These are phyloP conservation scores for Drosophila hawaiiensis DNA, from an alignment of 2,888 invertebrate species.

Conservation along the genomic window DNA sequence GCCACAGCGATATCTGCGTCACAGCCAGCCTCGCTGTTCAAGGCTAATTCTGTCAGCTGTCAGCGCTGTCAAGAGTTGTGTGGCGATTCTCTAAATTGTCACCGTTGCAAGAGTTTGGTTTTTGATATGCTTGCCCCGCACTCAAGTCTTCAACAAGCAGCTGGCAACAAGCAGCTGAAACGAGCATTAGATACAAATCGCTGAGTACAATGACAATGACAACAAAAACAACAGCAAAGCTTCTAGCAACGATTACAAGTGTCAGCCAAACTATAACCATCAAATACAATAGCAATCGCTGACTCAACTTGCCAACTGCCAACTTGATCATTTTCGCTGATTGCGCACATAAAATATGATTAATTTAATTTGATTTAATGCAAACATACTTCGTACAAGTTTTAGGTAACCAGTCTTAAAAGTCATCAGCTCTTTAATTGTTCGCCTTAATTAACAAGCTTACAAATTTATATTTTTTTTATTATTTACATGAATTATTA, in stretches of 20 bases:
- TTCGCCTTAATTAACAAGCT: too few species aligned
- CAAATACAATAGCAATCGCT: constrained; percentile 2
- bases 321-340: background rate
- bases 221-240: background rate
- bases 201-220: constrained; percentile 19
- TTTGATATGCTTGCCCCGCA: constrained; percentile 18
- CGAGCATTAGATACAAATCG: constrained; percentile 19
- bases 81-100: constrained; percentile 75
- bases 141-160: background rate
- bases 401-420: background rate
- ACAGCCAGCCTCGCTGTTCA: constrained; percentile 60
- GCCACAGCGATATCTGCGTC: constrained; percentile 28
- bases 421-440: too few species aligned
- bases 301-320: background rate
- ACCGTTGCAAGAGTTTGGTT: constrained; percentile 58
- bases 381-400: background rate
- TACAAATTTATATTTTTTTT: too few species aligned
- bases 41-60: constrained; percentile 83
- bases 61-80: constrained; percentile 74
- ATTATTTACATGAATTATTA: too few species aligned
- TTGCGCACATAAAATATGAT: background rate
- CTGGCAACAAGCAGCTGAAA: background rate
- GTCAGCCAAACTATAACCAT: constrained; percentile 29
- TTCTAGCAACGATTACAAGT: constrained; percentile 6
- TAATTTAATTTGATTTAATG: background rate